A percentile compares a stretch with the other conserved stretches of the same genome.
Conservation (phyloP, 2,797 vertebrate genomes). For the Onychomys torridus region DNA sequence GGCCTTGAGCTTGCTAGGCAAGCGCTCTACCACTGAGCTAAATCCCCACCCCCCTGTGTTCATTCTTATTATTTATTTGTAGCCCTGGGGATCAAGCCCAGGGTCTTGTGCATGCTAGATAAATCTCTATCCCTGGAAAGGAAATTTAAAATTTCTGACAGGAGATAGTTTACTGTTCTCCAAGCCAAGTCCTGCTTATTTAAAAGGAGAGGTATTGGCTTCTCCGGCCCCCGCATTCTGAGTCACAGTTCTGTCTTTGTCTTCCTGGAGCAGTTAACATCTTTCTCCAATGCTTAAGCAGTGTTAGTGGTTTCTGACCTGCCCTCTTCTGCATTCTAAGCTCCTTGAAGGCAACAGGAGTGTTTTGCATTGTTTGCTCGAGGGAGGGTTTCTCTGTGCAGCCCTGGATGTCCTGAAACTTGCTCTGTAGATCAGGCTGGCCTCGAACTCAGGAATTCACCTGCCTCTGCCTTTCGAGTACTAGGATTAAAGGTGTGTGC, state of each 20-base stretch:
- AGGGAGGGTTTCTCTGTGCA: not conserved
- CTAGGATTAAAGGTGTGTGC: not conserved
- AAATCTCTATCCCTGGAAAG: not conserved
- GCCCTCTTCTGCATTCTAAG: constrained; percentile 36
- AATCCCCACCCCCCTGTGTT: too few species aligned
- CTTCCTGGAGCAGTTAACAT: not conserved
- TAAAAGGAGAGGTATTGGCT: constrained; percentile 8
- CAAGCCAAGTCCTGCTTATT: not conserved
- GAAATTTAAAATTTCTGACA: constrained; percentile 17
- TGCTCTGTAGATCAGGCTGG: not conserved
- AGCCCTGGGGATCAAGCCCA: not conserved
- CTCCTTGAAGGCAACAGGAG: not conserved
- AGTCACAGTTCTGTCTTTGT: not conserved
- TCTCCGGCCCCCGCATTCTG: not conserved
- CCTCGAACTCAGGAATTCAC: not conserved
- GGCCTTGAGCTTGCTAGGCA: too few species aligned
- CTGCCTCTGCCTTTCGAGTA: not conserved
- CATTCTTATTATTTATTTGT: not conserved
- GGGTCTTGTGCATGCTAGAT: not conserved
- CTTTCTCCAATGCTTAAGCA: constrained; percentile 36
- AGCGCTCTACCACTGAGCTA: too few species aligned
- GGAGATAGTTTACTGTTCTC: not conserved
- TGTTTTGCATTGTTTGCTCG: not conserved
- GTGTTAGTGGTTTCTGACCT: not conserved
- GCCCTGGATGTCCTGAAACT: not conserved